These are phyloP conservation scores for Hyles euphorbiae DNA, from an alignment of 1,140 invertebrate genomes.

Conservation along the genomic window DNA sequence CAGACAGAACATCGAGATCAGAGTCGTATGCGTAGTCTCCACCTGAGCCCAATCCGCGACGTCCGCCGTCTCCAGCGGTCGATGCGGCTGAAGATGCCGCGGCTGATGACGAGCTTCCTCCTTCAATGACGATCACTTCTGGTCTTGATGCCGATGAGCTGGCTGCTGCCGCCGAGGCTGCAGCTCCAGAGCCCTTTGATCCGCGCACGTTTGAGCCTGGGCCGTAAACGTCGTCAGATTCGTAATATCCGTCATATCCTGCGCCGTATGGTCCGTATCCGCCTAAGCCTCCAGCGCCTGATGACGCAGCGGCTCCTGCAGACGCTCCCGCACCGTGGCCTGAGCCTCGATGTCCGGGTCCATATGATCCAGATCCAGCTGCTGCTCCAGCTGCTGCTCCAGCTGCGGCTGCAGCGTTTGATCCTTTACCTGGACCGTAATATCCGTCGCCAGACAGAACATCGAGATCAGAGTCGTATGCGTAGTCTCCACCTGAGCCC, in stretches of 20 bases:
- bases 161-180: constrained; percentile 10
- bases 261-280: not conserved
- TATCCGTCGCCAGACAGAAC: no score
- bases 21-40: no score
- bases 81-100: not conserved
- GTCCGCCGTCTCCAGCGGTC: not conserved
- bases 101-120: no score
- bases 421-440: not conserved
- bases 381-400: not conserved
- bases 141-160: not conserved
- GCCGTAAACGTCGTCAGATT: not conserved
- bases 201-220: not conserved
- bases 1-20: no score
- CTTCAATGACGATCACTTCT: not conserved
- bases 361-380: not conserved
- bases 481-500: not conserved
- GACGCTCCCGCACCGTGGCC: not conserved
- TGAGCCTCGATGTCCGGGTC: not conserved
- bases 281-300: not conserved
- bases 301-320: not conserved
- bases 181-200: not conserved
- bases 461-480: no score
- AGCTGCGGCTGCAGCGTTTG: not conserved
- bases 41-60: not conserved
- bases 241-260: not conserved